These are phyloP conservation scores for Cotesia glomerata DNA, from an alignment of 1,140 invertebrate genomes.

Conservation along the genomic window DNA sequence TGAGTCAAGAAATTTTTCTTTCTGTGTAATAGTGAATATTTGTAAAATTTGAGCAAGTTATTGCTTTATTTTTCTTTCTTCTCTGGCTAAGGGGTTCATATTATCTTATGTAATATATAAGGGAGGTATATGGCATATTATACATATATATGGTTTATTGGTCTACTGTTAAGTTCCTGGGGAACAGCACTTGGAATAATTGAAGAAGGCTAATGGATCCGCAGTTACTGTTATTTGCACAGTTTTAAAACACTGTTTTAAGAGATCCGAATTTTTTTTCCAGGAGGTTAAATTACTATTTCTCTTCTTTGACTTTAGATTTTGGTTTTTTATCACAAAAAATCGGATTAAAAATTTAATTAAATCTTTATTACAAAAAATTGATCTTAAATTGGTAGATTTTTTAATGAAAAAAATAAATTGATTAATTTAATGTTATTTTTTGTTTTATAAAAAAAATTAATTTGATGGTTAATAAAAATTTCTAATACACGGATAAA, in stretches of 20 bases:
- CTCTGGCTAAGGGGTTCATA: background rate
- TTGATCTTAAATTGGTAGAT: no score
- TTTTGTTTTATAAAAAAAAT: no score
- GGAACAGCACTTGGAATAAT: slow-evolving; percentile 56
- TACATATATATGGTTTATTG: background rate
- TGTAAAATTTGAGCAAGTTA: background rate
- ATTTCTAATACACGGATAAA: no score
- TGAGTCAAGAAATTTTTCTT: no score
- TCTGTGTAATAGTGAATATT: no score
- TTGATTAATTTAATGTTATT: no score
- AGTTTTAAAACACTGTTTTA: slow-evolving; percentile 52
- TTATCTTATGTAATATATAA: no score
- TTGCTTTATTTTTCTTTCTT: background rate
- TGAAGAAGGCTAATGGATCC: slow-evolving; percentile 56
- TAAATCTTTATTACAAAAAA: no score
- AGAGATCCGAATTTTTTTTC: slow-evolving; percentile 17
- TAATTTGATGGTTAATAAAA: no score
- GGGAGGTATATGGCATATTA: background rate
- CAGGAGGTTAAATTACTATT: background rate
- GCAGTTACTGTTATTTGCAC: slow-evolving; percentile 51
- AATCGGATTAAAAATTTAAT: no score
- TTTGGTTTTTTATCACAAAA: background rate
- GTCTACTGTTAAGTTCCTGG: slow-evolving; percentile 41
- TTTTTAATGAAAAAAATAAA: no score
- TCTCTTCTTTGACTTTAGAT: background rate